These are phyloP conservation scores for Coecobrya sp. DNA, from an alignment of 2,888 invertebrate genomes.

Conservation along the genomic window DNA sequence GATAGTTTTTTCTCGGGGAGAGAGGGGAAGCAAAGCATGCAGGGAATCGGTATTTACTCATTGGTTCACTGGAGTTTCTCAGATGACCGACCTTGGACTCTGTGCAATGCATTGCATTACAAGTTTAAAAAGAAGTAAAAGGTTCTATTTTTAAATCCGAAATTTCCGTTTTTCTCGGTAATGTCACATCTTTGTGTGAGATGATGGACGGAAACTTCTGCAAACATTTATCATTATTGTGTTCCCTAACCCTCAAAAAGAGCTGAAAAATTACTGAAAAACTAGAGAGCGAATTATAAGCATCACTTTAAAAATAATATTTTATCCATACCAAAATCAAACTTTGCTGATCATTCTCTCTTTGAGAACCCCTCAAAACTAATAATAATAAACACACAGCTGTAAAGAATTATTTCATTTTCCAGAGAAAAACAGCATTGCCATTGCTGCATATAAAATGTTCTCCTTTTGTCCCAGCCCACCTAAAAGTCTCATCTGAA, in stretches of 20 bases:
- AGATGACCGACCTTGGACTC: not conserved
- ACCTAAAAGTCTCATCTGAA: not conserved
- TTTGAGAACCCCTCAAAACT: slow-evolving; percentile 60
- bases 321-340: not conserved
- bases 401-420: slow-evolving; percentile 86
- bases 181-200: too few species aligned
- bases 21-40: not conserved
- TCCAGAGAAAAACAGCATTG: slow-evolving; percentile 70
- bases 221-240: too few species aligned
- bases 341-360: not conserved
- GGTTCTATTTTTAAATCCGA: too few species aligned
- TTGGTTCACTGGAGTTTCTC: too few species aligned
- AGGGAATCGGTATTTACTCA: too few species aligned
- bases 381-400: slow-evolving; percentile 85
- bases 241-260: too few species aligned
- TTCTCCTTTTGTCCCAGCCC: not conserved
- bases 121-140: too few species aligned
- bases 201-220: too few species aligned
- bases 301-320: not conserved
- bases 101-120: too few species aligned
- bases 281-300: slow-evolving; percentile 29
- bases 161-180: too few species aligned
- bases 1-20: not conserved
- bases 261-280: too few species aligned
- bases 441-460: too few species aligned